A percentile compares a stretch with the other conserved stretches of the same genome.
Conservation (phyloP, 2,113 vertebrate genomes). For the Periophthalmus modestus region DNA sequence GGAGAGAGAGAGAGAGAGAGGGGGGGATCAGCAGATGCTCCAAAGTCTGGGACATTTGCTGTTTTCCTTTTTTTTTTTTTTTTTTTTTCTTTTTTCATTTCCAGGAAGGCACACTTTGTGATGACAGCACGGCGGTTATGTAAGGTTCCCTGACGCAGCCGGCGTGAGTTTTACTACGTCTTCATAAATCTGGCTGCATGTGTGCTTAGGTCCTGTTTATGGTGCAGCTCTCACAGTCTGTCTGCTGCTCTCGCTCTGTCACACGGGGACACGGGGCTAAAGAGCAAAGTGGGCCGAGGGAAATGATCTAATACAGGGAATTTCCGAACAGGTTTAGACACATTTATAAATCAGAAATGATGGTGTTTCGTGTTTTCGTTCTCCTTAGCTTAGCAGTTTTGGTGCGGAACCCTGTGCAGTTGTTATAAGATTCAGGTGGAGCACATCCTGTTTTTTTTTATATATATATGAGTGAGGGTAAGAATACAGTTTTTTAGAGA, state of each 20-base stretch:
- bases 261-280: background rate
- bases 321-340: background rate
- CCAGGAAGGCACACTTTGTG: constrained; percentile 47
- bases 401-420: background rate
- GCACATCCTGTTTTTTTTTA: background rate
- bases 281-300: constrained; percentile 9
- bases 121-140: constrained; percentile 52
- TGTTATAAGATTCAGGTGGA: background rate
- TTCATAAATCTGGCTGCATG: constrained; percentile 36
- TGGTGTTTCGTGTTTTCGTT: background rate
- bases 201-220: constrained; percentile 28
- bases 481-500: too few relatives aligned
- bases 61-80: background rate
- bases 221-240: constrained; percentile 19
- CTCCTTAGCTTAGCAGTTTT: background rate
- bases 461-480: too few relatives aligned
- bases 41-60: constrained; percentile 68
- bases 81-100: too few relatives aligned
- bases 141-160: constrained; percentile 38
- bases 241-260: constrained; percentile 4
- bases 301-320: constrained; percentile 18
- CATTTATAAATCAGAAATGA: background rate
- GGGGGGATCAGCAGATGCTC: constrained; percentile 55
- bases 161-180: constrained; percentile 38
- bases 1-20: constrained; percentile 33